Percentiles rank a stretch among this genome's conserved stretches.
phyloP scores from a whole-genome alignment of 2,888 invertebrate species.

The Brachyopa scutellaris region DNA sequence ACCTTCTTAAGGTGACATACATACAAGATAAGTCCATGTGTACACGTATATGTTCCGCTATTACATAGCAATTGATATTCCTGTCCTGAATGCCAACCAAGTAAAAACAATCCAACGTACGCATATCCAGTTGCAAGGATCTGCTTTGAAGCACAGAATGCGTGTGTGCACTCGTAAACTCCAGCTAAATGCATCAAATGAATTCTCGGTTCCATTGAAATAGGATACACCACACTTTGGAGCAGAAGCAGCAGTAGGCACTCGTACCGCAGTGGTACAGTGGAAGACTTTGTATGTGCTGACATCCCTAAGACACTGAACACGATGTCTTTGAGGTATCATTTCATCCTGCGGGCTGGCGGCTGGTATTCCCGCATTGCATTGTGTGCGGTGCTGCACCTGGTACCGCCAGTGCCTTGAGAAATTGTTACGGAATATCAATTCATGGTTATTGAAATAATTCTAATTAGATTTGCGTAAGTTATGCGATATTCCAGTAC shows the following conservation, averaged over 20 bases:
- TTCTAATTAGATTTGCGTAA: conserved; percentile 22
- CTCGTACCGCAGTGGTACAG: no score
- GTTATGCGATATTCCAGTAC: neutral
- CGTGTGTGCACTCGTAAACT: neutral
- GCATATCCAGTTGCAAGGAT: no score
- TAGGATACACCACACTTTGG: neutral
- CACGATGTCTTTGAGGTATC: no score
- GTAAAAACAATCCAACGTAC: no score
- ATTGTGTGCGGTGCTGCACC: neutral
- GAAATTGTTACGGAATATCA: neutral
- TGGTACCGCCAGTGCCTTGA: neutral
- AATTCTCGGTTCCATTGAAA: neutral
- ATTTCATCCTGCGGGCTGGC: no score
- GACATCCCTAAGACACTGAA: neutral
- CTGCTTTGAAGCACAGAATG: neutral
- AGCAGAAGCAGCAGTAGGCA: neutral
- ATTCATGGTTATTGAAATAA: conserved; percentile 2
- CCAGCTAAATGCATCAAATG: neutral
- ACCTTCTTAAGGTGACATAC: no score
- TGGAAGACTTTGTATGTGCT: neutral
- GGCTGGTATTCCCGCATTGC: neutral
- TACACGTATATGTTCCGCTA: no score
- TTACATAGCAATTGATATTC: no score
- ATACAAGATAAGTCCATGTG: no score
- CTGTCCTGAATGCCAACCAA: no score